Percentiles rank a stretch among this genome's conserved stretches.
These are phyloP conservation scores for Tolmerus cingulatus DNA, from an alignment of 2,888 invertebrate species.

Conservation along the genomic window DNA sequence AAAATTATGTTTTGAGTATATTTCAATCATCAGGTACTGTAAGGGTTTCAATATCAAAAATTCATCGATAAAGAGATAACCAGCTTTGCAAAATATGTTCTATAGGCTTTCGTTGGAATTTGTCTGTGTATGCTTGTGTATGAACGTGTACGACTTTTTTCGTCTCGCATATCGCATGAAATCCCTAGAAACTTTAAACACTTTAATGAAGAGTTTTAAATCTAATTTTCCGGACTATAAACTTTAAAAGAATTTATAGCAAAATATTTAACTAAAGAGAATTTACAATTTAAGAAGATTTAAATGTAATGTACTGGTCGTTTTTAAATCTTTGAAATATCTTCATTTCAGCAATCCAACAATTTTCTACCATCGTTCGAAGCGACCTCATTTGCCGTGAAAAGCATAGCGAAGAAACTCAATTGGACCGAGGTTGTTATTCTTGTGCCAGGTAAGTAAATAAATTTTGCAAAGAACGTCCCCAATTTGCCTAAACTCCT, in stretches of 20 bases:
- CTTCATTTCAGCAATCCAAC: constrained; percentile 59
- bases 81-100: too few species aligned
- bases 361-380: constrained; percentile 63
- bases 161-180: too few species aligned
- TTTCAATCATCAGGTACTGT: too few species aligned
- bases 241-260: background rate
- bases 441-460: constrained; percentile 62
- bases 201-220: too few species aligned
- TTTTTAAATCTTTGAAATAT: background rate
- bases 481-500: background rate
- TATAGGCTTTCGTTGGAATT: too few species aligned
- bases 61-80: too few species aligned
- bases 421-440: constrained; percentile 64
- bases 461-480: background rate
- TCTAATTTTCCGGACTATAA: background rate
- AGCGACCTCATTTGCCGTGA: constrained; percentile 62
- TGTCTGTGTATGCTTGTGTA: too few species aligned
- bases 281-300: background rate
- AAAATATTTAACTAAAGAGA: background rate
- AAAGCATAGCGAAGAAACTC: constrained; percentile 62
- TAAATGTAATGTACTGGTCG: background rate
- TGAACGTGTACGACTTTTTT: too few species aligned
- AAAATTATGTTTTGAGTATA: too few species aligned
- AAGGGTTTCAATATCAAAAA: too few species aligned
- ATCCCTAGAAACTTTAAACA: too few species aligned